These are phyloP conservation scores for Bembecia ichneumoniformis DNA, from an alignment of 2,888 invertebrate species.

Conservation along the genomic window DNA sequence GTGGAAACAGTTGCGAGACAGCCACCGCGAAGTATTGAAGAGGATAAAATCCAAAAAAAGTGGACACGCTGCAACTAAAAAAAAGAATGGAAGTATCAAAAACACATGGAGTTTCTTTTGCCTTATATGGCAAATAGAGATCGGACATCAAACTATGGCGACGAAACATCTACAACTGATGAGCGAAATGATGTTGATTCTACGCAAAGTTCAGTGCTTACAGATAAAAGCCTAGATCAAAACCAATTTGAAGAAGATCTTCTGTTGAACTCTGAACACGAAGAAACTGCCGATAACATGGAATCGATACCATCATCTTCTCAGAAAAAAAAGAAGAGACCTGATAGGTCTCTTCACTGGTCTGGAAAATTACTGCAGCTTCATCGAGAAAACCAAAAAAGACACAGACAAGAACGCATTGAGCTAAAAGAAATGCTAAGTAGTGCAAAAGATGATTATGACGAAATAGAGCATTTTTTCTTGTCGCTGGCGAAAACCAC, in stretches of 20 bases:
- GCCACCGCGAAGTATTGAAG: no score
- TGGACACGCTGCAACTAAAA: no score
- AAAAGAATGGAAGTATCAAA: no score
- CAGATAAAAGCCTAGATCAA: no score
- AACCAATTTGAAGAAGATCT: no score
- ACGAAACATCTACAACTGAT: slow-evolving; percentile 6
- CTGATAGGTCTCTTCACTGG: slow-evolving; percentile 12
- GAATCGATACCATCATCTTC: slow-evolving; percentile 10
- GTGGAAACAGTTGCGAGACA: no score
- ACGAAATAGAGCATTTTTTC: slow-evolving; percentile 11
- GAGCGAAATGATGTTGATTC: slow-evolving; percentile 9
- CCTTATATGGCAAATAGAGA: no score
- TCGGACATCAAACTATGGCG: slow-evolving; percentile 8
- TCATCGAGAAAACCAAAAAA: slow-evolving; percentile 9
- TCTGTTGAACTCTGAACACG: no score
- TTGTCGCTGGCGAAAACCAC: slow-evolving; percentile 7
- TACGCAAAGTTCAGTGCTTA: slow-evolving; percentile 9
- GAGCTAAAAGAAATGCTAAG: slow-evolving; percentile 12
- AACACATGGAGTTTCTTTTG: no score
- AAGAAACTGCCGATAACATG: no score
- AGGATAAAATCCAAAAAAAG: no score
- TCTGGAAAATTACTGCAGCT: slow-evolving; percentile 13
- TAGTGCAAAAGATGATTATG: slow-evolving; percentile 8
- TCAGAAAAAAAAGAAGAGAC: slow-evolving; percentile 13
- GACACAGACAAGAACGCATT: slow-evolving; percentile 8